These are phyloP conservation scores for Sitodiplosis mosellana DNA, from an alignment of 1,140 invertebrate species.

Conservation along the genomic window DNA sequence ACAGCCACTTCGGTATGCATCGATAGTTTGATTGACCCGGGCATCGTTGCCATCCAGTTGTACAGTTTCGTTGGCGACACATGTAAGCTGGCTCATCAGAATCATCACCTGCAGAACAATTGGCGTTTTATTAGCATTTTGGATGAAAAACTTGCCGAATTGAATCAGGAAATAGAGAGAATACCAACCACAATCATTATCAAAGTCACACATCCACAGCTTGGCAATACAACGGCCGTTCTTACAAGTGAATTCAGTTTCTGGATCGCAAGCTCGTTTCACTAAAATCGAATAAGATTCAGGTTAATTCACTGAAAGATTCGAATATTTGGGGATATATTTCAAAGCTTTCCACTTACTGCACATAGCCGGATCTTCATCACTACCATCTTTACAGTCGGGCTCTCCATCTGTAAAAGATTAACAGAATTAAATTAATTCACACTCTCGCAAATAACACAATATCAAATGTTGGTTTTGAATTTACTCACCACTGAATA, in stretches of 20 bases:
- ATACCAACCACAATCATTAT: conserved; percentile 15
- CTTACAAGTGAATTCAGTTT: conserved; percentile 69
- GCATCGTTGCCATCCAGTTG: conserved; percentile 78
- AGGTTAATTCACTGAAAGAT: conserved; percentile 1
- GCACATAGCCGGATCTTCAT: conserved; percentile 78
- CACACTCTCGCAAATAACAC: no score
- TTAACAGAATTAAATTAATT: neutral
- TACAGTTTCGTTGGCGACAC: conserved; percentile 79
- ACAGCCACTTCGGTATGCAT: conserved; percentile 87
- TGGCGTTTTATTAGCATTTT: neutral
- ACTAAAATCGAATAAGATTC: conserved; percentile 26
- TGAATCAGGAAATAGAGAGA: no score
- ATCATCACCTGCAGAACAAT: conserved; percentile 36
- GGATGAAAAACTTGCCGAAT: neutral
- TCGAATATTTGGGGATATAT: neutral
- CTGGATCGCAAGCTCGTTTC: conserved; percentile 60
- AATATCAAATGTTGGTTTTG: no score
- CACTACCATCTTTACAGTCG: conserved; percentile 85
- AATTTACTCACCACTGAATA: no score
- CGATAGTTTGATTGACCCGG: conserved; percentile 76
- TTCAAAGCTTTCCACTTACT: conserved; percentile 34
- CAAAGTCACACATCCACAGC: conserved; percentile 70
- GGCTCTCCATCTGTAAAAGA: conserved; percentile 63
- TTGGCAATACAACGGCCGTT: conserved; percentile 92
- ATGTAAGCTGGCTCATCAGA: conserved; percentile 85